These are phyloP conservation scores for Numenius arquata DNA, from an alignment of 2,113 vertebrate species.

Conservation along the genomic window DNA sequence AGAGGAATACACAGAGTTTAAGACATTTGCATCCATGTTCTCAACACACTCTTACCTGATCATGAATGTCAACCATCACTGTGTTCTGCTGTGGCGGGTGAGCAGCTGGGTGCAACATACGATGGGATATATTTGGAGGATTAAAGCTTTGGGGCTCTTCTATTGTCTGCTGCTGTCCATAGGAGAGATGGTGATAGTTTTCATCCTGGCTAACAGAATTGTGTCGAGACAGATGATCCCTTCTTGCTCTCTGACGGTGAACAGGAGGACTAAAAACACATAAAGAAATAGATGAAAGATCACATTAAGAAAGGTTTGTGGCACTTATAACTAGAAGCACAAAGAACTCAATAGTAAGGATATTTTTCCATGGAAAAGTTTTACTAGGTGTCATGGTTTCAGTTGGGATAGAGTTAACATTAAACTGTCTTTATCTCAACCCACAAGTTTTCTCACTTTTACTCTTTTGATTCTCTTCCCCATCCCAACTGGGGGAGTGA, in stretches of 20 bases:
- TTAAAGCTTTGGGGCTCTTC: slow-evolving; percentile 95
- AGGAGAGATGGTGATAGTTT: slow-evolving; percentile 91
- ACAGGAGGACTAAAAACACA: slow-evolving; percentile 84
- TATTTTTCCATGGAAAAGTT: not conserved
- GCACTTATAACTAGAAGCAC: not conserved
- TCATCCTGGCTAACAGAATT: slow-evolving; percentile 87
- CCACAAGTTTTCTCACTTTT: not conserved
- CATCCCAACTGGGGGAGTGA: not conserved
- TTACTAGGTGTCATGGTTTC: not conserved
- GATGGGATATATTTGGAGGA: slow-evolving; percentile 89
- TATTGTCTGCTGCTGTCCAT: slow-evolving; percentile 85
- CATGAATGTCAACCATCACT: slow-evolving; percentile 93
- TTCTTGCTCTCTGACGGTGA: slow-evolving; percentile 89
- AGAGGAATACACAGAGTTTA: not conserved
- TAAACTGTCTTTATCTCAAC: not conserved
- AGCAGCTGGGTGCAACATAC: slow-evolving; percentile 89
- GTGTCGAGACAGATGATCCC: slow-evolving; percentile 87
- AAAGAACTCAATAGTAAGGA: not conserved
- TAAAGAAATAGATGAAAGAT: not conserved
- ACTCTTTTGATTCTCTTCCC: not conserved
- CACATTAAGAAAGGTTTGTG: not conserved
- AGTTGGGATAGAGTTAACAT: not conserved
- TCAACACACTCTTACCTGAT: slow-evolving; percentile 79
- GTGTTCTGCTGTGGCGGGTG: slow-evolving; percentile 91
- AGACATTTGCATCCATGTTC: not conserved